Evolutionary conservation across 23 tunicate species (phyloP), one percentile per base, ranked within the genome.

Genomic region (Halocynthia aurantium): DNA sequence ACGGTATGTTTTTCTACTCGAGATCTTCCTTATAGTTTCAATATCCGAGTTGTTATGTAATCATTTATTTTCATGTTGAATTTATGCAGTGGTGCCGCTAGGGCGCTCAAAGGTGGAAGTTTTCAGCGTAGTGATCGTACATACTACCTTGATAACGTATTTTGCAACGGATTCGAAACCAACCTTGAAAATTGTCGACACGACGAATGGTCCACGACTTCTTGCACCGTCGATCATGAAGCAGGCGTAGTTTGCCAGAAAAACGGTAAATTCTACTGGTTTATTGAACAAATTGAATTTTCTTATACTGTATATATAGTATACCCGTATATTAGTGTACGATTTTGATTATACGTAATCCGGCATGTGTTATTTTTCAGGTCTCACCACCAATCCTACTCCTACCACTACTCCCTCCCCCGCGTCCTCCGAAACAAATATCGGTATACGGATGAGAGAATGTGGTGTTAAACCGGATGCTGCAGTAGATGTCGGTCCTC

Each of bases 221-320:
- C 66, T 17, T 91, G 97, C 66, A 65, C 74, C 44, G 66, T 85
- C 73, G 85, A 85, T 72, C 90, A 85, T 67, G 97, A 91, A 55
- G 97, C 90, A 55, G 97, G 97, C 6, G 97, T 91, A 6, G 75
- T 85, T 50, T 91, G 97, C 80, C 51, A 20, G 11, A n/a, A 69
- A 8, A 67, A 78, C 69, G 77, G 83, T 74, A 72, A 67, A 65
- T 65, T 10, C 31, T 65, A 6, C 22, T 65, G 22, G 31, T 11
- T 65, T 40, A 65, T 65, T 0, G 70, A 20, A 70, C 50, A 8
- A 31, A 44, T 9, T 8, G 0, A 9, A 51, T 70, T 18, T n/a
- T 70, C 6, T 0, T 9, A 5, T 9, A 51, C 8, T 18, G 31
- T 7, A 11, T 22, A 9, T 0, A n/a, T 22, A 10, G n/a, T 8